phyloP scores from a whole-genome alignment of 2,888 invertebrate species.

The Cheilosia vulpina region DNA sequence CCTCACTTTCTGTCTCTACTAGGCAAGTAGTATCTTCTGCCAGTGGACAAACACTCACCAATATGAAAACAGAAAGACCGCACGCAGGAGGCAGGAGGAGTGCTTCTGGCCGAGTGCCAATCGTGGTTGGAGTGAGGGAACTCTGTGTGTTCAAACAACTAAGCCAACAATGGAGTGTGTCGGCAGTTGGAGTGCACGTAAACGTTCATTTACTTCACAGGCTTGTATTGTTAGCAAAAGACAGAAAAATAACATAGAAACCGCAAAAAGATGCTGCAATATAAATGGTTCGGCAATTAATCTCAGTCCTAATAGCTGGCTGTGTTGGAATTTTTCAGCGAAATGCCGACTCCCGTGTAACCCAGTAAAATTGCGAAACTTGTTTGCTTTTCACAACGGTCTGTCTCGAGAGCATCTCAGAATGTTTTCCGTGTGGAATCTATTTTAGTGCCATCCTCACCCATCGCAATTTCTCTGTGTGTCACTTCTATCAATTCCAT shows the following conservation, averaged over 20 bases:
- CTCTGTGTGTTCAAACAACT: constrained; percentile 16
- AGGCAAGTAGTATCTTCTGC: not conserved
- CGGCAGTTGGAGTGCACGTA: constrained; percentile 7
- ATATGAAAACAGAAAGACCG: constrained; percentile 13
- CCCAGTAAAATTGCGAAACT: constrained; percentile 70
- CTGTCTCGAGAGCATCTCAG: constrained; percentile 19
- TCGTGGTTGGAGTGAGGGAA: constrained; percentile 29
- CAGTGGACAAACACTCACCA: constrained; percentile 23
- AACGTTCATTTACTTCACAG: constrained; percentile 5
- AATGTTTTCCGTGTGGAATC: constrained; percentile 46
- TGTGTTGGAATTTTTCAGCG: constrained; percentile 40
- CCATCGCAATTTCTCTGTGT: constrained; percentile 42
- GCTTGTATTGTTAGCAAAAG: constrained; percentile 55
- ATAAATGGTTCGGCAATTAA: constrained; percentile 65
- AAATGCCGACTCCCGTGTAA: constrained; percentile 54
- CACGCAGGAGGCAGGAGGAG: constrained; percentile 29
- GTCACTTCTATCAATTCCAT: constrained; percentile 57
- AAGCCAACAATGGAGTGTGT: constrained; percentile 35
- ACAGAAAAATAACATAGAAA: constrained; percentile 38
- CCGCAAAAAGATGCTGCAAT: constrained; percentile 59
- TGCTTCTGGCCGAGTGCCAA: constrained; percentile 54
- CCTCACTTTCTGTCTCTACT: not conserved
- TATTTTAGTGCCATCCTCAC: constrained; percentile 55
- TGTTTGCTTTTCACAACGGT: constrained; percentile 45
- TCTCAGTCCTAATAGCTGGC: constrained; percentile 49